Conservation (phyloP, 2,797 vertebrate genomes). For the Epinephelus malabaricus region DNA sequence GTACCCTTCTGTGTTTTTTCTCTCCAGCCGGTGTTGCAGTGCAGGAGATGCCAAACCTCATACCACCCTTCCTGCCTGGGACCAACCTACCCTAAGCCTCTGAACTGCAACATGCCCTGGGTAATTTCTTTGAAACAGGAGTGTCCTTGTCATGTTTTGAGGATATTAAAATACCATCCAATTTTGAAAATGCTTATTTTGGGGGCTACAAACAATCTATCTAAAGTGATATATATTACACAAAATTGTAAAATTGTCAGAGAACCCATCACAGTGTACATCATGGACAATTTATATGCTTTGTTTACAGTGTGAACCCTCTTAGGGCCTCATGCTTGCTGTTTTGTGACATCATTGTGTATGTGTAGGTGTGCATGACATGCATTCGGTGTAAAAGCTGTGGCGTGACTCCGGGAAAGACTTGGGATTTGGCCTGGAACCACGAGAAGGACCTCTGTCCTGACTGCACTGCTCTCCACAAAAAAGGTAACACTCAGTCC, state of each 20-base stretch:
- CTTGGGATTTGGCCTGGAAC: constrained; percentile 89
- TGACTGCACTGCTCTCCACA: constrained; percentile 87
- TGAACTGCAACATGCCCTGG: constrained; percentile 89
- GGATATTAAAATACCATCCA: background rate
- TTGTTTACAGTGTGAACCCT: background rate
- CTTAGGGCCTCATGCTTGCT: background rate
- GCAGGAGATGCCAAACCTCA: constrained; percentile 90
- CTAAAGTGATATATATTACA: background rate
- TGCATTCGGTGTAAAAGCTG: constrained; percentile 95
- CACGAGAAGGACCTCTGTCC: constrained; percentile 91
- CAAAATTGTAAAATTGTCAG: background rate
- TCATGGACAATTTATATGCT: background rate
- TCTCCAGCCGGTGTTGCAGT: constrained; percentile 91
- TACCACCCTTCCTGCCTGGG: constrained; percentile 93
- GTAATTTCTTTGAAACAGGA: constrained; percentile 75
- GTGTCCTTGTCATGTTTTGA: background rate
- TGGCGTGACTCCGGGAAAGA: constrained; percentile 91
- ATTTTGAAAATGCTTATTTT: background rate
- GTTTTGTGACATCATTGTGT: constrained; percentile 1
- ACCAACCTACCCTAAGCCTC: constrained; percentile 92
- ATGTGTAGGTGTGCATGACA: constrained; percentile 89
- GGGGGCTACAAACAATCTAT: background rate
- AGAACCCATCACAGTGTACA: background rate
- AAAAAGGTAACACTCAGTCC: constrained; percentile 84
- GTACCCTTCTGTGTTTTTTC: background rate